phyloP scores from a whole-genome alignment of 2,888 invertebrate species.

The Mayetiola destructor region DNA sequence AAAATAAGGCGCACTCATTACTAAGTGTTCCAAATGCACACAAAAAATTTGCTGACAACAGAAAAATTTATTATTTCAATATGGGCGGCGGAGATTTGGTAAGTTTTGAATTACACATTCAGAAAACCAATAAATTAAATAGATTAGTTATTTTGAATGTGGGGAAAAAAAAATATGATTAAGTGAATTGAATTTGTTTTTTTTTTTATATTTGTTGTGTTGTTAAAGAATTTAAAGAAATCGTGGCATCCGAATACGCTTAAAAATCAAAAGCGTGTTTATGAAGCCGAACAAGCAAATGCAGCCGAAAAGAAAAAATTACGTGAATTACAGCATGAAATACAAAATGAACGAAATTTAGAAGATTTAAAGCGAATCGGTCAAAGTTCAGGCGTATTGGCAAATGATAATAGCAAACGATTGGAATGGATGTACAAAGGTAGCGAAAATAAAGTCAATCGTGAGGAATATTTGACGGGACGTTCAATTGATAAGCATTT shows the following conservation, averaged over 20 bases:
- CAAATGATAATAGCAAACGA: conserved; percentile 40
- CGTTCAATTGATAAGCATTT: conserved; percentile 66
- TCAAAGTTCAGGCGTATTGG: conserved; percentile 38
- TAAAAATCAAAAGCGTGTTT: conserved; percentile 62
- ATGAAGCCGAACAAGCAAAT: conserved; percentile 62
- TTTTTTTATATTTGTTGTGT: conserved; percentile 3
- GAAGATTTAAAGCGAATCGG: conserved; percentile 50
- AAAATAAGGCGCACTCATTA: no score
- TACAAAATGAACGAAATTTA: conserved; percentile 48
- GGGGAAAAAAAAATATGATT: no score
- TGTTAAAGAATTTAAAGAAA: conserved; percentile 53
- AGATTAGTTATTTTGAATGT: neutral
- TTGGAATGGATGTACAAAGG: conserved; percentile 83
- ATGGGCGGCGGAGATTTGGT: conserved; percentile 36
- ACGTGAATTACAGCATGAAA: conserved; percentile 50
- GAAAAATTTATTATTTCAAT: no score
- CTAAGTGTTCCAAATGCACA: no score
- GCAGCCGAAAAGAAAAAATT: conserved; percentile 53
- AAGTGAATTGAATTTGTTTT: no score
- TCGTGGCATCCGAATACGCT: conserved; percentile 68
- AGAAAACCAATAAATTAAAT: neutral
- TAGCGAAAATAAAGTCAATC: conserved; percentile 38
- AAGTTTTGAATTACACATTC: conserved; percentile 19
- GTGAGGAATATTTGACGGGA: conserved; percentile 81
- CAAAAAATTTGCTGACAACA: no score